Evolutionary conservation across 2,113 vertebrate genomes (phyloP).

Genomic region (Himantopus leucocephalus): DNA sequence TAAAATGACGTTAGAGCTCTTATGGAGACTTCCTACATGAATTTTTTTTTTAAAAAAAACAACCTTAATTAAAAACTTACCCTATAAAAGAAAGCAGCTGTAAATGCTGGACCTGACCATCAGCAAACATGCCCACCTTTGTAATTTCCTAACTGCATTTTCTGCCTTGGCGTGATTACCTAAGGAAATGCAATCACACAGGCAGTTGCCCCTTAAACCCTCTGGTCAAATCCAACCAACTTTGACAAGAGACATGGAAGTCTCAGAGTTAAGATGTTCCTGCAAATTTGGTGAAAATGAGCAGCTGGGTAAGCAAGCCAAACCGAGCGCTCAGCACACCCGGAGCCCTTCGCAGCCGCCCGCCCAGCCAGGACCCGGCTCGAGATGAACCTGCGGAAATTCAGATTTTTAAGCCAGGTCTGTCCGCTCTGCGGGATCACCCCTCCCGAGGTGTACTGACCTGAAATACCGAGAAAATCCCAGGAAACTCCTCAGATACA

Average conservation of each 20-base stretch:
- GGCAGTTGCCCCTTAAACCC: constrained; percentile 59
- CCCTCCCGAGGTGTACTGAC: not conserved
- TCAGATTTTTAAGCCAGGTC: not conserved
- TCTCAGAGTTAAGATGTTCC: not conserved
- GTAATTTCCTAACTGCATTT: constrained; percentile 39
- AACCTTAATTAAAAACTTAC: constrained; percentile 41
- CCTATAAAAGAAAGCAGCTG: constrained; percentile 54
- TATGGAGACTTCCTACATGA: not conserved
- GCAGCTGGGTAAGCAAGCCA: not conserved
- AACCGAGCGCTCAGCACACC: not conserved
- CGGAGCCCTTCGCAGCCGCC: accelerated
- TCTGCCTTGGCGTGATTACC: constrained; percentile 28
- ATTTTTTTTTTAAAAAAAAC: not conserved
- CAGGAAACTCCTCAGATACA: not conserved
- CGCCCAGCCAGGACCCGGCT: accelerated
- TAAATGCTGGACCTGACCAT: constrained; percentile 43
- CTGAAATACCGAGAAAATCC: not conserved
- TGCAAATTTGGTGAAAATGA: not conserved
- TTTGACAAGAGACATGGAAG: constrained; percentile 54
- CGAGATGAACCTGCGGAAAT: not conserved
- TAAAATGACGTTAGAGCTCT: not conserved
- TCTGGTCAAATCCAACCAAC: constrained; percentile 57
- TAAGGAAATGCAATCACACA: constrained; percentile 56
- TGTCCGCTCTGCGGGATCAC: not conserved
- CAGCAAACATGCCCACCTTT: constrained; percentile 20